Conservation (phyloP, 2,888 invertebrate genomes). For the Sipha maydis region DNA sequence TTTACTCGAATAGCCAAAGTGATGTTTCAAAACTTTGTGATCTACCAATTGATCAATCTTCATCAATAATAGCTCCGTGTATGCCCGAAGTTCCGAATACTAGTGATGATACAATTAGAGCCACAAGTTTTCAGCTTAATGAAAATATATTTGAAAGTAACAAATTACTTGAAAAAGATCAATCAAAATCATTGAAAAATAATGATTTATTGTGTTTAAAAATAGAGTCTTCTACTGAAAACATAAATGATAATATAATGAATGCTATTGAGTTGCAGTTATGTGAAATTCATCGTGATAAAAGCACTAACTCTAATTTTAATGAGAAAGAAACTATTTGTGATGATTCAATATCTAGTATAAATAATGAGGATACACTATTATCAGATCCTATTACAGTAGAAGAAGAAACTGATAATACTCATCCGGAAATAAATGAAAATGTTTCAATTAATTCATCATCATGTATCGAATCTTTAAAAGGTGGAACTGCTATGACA, state of each 20-base stretch:
- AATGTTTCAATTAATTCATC: neutral
- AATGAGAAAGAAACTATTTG: neutral
- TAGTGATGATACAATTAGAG: constrained; percentile 24
- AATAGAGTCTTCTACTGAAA: neutral
- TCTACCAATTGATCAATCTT: neutral
- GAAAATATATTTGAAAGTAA: neutral
- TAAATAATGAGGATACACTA: neutral
- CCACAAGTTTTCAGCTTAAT: neutral
- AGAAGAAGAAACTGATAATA: neutral
- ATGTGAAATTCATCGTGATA: neutral
- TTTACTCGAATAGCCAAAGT: too few species aligned
- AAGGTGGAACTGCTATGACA: neutral
- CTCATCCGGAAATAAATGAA: neutral
- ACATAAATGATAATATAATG: too few species aligned
- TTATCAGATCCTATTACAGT: neutral
- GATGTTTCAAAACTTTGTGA: neutral
- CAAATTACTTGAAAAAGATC: neutral
- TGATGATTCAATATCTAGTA: neutral
- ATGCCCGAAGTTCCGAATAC: constrained; percentile 33
- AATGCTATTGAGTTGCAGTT: constrained; percentile 1
- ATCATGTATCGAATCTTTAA: neutral
- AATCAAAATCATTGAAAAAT: neutral
- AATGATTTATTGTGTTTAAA: neutral
- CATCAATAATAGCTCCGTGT: constrained; percentile 21
- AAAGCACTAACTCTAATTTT: neutral